Base-by-base conservation (phyloP, 2,113 vertebrate genomes). In the Nestor notabilis region DNA sequence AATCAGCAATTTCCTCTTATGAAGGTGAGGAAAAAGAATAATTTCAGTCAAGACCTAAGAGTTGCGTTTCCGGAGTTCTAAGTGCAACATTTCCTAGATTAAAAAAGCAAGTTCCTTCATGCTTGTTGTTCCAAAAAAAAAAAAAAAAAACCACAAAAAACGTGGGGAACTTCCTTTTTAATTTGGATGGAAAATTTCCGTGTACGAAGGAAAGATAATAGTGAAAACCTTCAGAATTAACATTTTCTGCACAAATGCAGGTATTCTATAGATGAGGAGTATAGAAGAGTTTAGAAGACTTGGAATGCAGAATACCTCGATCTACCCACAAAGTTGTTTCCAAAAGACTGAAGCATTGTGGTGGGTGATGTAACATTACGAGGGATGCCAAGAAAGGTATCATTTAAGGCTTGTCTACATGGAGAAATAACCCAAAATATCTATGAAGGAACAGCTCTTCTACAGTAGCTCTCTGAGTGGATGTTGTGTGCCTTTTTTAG, bases 1-100 rank as follows among this genome's bases (percentile, higher is more conserved):
- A 97, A 90, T 91, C 79, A 79, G 89, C 95, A 87, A 94, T 96
- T 97, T 97, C 56, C 58, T 96, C 18, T 94, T 96, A 17, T 14
- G 39, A 74, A 96, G 68, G 47, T 97, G 90, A 94, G 46, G 79
- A 71, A 90, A 79, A 96, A 81, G 37, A 82, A 60, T 43, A 56
- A 86, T 96, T 95, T 87, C n/a, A 92, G 13, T 77, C 4, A 43
- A 93, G 21, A 49, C 69, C 53, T 94, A 50, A 83, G 85, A 53
- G 83, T 1, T 80, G 17, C 93, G 39, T 95, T 97, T 93, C 95
- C 89, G 60, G 53, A 95, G 79, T 94, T 95, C 19, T 89, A 87
- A 92, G 50, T 9, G 14, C 5, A 14, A 65, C 1, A 60, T 92
- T 79, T 91, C 76, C 58, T 76, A 69, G 69, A 63, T 7, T 64